Evolutionary conservation across 64 coral and sea anemone genomes (phyloP).

Genomic region (Actinia tenebrosa): DNA sequence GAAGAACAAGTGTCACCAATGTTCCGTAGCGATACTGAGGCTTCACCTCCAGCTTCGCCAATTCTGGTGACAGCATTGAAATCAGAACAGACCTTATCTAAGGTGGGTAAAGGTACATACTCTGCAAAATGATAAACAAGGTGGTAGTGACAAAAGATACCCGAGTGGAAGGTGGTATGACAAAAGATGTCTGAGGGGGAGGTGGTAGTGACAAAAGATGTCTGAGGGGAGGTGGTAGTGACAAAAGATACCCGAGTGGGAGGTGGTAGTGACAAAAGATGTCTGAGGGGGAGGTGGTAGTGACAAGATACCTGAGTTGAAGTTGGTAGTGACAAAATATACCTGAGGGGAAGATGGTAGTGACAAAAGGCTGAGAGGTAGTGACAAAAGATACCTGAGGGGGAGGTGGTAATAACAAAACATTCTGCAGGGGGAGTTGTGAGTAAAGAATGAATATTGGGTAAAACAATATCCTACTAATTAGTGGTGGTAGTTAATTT

Average conservation of each 20-base stretch:
- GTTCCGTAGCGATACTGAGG: slow-evolving; percentile 74
- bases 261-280: no score
- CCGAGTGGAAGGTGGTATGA: not conserved
- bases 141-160: not conserved
- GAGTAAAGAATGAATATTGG: no score
- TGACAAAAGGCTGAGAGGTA: no score
- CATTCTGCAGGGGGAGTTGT: no score
- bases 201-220: not conserved
- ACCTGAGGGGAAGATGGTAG: not conserved
- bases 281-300: not conserved
- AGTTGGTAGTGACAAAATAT: not conserved
- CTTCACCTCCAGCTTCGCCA: slow-evolving; percentile 70
- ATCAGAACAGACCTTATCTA: slow-evolving; percentile 71
- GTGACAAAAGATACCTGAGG: not conserved
- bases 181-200: not conserved
- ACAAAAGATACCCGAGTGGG: not conserved
- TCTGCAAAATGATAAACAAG: no score
- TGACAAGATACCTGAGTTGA: no score
- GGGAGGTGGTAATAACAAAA: not conserved
- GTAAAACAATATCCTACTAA: no score
- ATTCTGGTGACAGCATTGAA: slow-evolving; percentile 27
- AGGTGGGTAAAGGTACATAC: slow-evolving; percentile 29
- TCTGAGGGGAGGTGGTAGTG: no score
- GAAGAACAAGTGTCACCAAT: slow-evolving; percentile 69
- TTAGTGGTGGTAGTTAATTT: not conserved